Evolutionary conservation across 2,113 vertebrate genomes (phyloP).

Genomic region (Sinocyclocheilus anophthalmus): DNA sequence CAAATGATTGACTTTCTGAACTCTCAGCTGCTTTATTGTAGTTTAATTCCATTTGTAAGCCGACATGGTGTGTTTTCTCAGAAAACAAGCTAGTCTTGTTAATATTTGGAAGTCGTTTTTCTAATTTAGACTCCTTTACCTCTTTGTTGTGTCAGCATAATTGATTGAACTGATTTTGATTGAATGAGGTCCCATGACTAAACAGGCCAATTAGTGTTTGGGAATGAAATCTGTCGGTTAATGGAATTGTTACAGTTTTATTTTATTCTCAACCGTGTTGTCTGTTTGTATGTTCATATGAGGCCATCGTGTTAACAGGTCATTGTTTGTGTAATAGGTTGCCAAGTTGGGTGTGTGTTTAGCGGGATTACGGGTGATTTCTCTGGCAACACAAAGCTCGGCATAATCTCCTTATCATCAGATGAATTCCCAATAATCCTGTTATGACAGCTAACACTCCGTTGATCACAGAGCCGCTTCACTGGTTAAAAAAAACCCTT

Average conservation of each 20-base stretch:
- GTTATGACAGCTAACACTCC: slow-evolving; percentile 18
- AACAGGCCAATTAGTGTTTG: slow-evolving; percentile 31
- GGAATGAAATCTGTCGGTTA: slow-evolving; percentile 29
- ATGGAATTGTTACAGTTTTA: slow-evolving; percentile 40
- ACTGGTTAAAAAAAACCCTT: slow-evolving; percentile 19
- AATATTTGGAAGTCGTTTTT: slow-evolving; percentile 16
- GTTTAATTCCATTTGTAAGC: not conserved
- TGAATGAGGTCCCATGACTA: slow-evolving; percentile 30
- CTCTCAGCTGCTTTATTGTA: not conserved
- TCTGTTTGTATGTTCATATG: slow-evolving; percentile 35
- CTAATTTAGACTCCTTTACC: not conserved
- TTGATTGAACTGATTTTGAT: slow-evolving; percentile 25
- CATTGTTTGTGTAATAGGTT: slow-evolving; percentile 52
- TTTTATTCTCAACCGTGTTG: slow-evolving; percentile 31
- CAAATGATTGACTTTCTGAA: not conserved
- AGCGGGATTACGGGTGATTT: slow-evolving; percentile 65
- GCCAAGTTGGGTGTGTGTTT: slow-evolving; percentile 62
- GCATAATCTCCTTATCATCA: slow-evolving; percentile 71
- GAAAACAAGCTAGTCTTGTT: not conserved
- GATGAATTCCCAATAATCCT: slow-evolving; percentile 54
- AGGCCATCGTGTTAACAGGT: slow-evolving; percentile 41
- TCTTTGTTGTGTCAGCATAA: not conserved
- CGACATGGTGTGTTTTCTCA: not conserved
- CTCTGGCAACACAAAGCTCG: slow-evolving; percentile 64
- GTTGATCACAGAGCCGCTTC: slow-evolving; percentile 17